Evolutionary conservation across 1,140 invertebrate genomes (phyloP).

Genomic region (Belonocnema kinseyi): DNA sequence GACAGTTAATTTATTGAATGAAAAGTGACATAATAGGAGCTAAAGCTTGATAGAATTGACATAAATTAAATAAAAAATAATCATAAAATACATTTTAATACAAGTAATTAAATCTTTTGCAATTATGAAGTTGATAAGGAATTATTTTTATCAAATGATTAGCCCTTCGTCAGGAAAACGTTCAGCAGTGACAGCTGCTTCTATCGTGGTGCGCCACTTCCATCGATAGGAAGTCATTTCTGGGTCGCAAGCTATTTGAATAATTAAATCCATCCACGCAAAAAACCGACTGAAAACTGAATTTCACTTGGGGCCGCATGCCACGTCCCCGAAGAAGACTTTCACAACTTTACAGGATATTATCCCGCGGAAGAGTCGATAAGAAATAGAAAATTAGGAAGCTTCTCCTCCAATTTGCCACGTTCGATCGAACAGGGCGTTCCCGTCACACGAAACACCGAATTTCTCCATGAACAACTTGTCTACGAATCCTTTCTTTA

Average conservation of each 20-base stretch:
- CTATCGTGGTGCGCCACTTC: background rate
- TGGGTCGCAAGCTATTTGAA: conserved; percentile 15
- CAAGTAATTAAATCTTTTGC: too few relatives aligned
- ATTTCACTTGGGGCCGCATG: background rate
- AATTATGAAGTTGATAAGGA: too few relatives aligned
- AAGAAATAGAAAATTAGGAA: too few relatives aligned
- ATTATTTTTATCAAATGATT: background rate
- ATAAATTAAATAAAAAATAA: too few relatives aligned
- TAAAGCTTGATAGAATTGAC: too few relatives aligned
- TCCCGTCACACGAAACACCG: conserved; percentile 43
- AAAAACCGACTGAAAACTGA: background rate
- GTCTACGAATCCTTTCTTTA: background rate
- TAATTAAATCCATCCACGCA: background rate
- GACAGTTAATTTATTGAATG: too few relatives aligned
- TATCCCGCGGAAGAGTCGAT: too few relatives aligned
- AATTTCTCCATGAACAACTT: background rate
- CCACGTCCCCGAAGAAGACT: too few relatives aligned
- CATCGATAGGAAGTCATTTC: conserved; percentile 6
- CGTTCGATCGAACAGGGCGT: conserved; percentile 47
- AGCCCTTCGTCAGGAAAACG: background rate
- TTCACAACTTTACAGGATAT: too few relatives aligned
- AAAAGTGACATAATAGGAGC: too few relatives aligned
- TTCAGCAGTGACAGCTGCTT: conserved; percentile 20
- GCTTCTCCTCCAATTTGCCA: conserved; percentile 40
- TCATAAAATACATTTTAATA: too few relatives aligned